These are phyloP conservation scores for Alfaro cultratus DNA, from an alignment of 2,797 vertebrate genomes.

Conservation along the genomic window DNA sequence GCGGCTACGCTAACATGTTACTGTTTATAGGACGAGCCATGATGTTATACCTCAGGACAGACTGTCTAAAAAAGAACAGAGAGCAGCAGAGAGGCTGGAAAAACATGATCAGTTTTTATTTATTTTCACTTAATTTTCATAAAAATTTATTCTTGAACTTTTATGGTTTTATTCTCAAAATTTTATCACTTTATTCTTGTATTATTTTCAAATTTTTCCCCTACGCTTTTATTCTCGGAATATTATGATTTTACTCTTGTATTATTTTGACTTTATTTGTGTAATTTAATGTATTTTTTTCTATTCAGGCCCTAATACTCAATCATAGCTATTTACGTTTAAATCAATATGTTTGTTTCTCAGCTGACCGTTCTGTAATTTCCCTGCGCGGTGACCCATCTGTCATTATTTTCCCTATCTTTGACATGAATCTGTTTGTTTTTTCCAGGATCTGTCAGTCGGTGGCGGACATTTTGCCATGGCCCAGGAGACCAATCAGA, in stretches of 20 bases:
- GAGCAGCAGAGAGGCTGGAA: background rate
- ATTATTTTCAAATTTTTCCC: too few species aligned
- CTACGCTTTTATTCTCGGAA: too few species aligned
- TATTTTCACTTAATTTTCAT: too few species aligned
- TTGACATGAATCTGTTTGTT: conserved; percentile 23
- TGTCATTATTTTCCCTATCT: background rate
- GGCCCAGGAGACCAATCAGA: conserved; percentile 92
- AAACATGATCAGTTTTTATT: background rate
- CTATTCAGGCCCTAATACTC: too few species aligned
- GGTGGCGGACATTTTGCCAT: conserved; percentile 67
- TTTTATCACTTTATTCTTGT: too few species aligned
- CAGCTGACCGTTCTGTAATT: background rate
- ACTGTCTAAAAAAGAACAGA: background rate
- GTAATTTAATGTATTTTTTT: too few species aligned
- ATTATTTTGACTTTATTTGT: too few species aligned
- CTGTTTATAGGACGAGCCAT: background rate
- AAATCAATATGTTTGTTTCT: background rate
- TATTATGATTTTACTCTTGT: too few species aligned
- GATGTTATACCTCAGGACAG: background rate
- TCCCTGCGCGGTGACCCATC: background rate
- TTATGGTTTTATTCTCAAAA: background rate
- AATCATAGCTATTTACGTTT: background rate
- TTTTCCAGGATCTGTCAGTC: conserved; percentile 50
- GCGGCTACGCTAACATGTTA: background rate
- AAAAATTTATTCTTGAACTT: too few species aligned